These are phyloP conservation scores for Agrilus planipennis DNA, from an alignment of 1,140 invertebrate species.

Conservation along the genomic window DNA sequence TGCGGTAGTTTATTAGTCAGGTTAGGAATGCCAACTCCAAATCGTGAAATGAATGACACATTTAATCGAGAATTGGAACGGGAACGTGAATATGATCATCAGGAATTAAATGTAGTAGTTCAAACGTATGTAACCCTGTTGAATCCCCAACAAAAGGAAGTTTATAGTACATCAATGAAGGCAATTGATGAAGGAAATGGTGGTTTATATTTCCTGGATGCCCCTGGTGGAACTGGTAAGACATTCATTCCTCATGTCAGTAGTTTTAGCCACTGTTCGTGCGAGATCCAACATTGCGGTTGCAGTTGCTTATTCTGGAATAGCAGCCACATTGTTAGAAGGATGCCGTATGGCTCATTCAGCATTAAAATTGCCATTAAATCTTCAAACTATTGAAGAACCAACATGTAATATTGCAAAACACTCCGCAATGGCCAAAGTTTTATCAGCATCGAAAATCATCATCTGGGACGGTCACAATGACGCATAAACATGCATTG, in stretches of 20 bases:
- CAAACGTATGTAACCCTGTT: conserved; percentile 11
- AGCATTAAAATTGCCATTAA: conserved; percentile 17
- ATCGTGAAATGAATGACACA: conserved; percentile 28
- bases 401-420: conserved; percentile 23
- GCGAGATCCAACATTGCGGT: conserved; percentile 22
- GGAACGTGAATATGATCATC: conserved; percentile 15
- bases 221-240: conserved; percentile 24
- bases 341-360: conserved; percentile 12
- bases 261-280: conserved; percentile 27
- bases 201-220: conserved; percentile 15
- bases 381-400: conserved; percentile 19
- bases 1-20: conserved; percentile 23
- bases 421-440: conserved; percentile 16
- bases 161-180: conserved; percentile 18
- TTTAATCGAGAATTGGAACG: conserved; percentile 31
- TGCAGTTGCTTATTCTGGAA: conserved; percentile 34
- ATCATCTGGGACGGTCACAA: conserved; percentile 29
- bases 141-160: conserved; percentile 1
- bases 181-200: conserved; percentile 25
- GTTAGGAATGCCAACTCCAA: conserved; percentile 32
- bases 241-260: conserved; percentile 30
- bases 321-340: conserved; percentile 12
- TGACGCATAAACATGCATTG: conserved; percentile 29
- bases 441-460: conserved; percentile 24
- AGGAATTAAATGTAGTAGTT: conserved; percentile 12